Conservation (phyloP, 2,888 invertebrate species). For the Cremastinae sp. region DNA sequence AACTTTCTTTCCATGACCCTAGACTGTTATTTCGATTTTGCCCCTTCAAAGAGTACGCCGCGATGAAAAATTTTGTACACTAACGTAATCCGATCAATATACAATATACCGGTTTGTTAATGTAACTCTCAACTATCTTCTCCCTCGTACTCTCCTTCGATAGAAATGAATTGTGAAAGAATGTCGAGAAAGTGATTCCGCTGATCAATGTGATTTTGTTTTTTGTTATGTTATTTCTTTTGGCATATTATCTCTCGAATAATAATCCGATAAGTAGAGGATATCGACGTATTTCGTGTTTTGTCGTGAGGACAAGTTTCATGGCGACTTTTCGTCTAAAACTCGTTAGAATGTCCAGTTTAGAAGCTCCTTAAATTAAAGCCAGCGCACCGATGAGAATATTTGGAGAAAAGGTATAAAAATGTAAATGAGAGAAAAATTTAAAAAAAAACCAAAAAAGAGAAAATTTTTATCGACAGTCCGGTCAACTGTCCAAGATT, state of each 20-base stretch:
- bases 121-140: conserved; percentile 13
- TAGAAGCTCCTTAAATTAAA: conserved; percentile 73
- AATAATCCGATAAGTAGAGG: conserved; percentile 48
- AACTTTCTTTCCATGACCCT: conserved; percentile 21
- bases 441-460: conserved; percentile 9
- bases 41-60: conserved; percentile 10
- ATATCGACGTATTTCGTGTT: conserved; percentile 53
- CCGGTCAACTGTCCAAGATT: conserved; percentile 17
- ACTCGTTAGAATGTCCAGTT: conserved; percentile 66
- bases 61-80: conserved; percentile 22
- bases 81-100: conserved; percentile 34
- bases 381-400: conserved; percentile 64
- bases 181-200: conserved; percentile 13
- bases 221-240: conserved; percentile 9
- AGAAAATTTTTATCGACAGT: conserved; percentile 35
- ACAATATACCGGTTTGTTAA: background rate
- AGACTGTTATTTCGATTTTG: conserved; percentile 37
- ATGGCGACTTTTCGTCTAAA: conserved; percentile 22
- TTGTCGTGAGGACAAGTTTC: conserved; percentile 45
- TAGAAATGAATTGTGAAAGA: conserved; percentile 38
- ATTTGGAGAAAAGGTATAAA: conserved; percentile 32
- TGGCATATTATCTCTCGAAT: conserved; percentile 19
- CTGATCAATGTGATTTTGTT: conserved; percentile 14
- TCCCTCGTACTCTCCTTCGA: background rate
- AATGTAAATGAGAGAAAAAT: conserved; percentile 21